phyloP scores from a whole-genome alignment of 2,113 vertebrate genomes.

The Anarhynchus alexandrinus region DNA sequence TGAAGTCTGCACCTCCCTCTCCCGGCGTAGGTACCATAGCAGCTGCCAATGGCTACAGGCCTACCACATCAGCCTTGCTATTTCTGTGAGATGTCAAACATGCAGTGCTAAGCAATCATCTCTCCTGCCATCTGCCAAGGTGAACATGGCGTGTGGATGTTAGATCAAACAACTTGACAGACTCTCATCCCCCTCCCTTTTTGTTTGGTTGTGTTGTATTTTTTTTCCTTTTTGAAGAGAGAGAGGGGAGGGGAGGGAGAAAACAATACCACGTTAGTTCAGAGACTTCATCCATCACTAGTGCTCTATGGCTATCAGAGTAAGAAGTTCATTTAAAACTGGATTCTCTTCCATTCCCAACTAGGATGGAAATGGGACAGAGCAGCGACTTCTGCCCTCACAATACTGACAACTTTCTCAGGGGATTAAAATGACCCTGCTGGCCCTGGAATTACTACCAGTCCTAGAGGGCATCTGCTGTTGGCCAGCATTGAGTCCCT shows the following conservation, averaged over 20 bases:
- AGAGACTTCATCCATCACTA: not conserved
- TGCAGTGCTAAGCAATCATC: constrained; percentile 51
- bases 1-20: not conserved
- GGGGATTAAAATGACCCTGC: not conserved
- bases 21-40: not conserved
- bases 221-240: not conserved
- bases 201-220: too few relatives aligned
- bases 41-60: constrained; percentile 45
- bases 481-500: not conserved
- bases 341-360: not conserved
- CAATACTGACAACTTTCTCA: not conserved
- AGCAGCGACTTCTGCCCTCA: not conserved
- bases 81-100: constrained; percentile 60
- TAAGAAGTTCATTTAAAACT: not conserved
- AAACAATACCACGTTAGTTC: not conserved
- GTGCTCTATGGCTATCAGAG: not conserved
- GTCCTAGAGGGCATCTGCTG: not conserved
- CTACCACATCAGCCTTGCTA: constrained; percentile 4
- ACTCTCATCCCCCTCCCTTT: not conserved
- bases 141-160: constrained; percentile 12
- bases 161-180: not conserved
- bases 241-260: not conserved
- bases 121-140: constrained; percentile 63
- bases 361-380: not conserved
- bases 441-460: not conserved